Conservation (phyloP, 2,797 vertebrate species). For the Muraenolepis orangiensis region DNA sequence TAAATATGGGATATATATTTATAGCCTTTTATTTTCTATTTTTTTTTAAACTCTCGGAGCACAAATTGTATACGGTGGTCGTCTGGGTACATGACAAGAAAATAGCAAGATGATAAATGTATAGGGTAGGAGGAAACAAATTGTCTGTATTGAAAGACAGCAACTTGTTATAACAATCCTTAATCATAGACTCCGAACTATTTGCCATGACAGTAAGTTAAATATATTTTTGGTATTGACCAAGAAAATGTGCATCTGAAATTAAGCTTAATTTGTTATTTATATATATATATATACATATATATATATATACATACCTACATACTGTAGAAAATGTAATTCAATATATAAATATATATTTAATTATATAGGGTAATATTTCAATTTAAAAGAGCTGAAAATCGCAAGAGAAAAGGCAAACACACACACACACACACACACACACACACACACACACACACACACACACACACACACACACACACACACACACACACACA, state of each 20-base stretch:
- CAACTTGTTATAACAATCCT: background rate
- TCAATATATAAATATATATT: no score
- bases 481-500: no score
- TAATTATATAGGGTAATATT: background rate
- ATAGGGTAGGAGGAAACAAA: background rate
- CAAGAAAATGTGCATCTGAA: no score
- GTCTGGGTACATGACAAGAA: slow-evolving; percentile 31
- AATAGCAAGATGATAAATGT: slow-evolving; percentile 7
- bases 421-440: no score
- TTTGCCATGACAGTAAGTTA: background rate
- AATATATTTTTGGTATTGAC: background rate
- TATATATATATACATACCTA: no score
- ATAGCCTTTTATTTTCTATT: background rate
- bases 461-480: no score
- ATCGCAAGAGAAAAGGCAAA: no score
- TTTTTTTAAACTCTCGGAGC: slow-evolving; percentile 18
- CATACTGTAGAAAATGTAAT: no score
- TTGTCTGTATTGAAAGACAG: background rate
- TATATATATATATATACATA: no score
- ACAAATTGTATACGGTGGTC: slow-evolving; percentile 35
- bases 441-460: no score
- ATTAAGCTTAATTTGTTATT: no score
- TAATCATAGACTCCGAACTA: background rate
- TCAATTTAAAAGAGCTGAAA: background rate
- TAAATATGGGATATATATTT: background rate